Evolutionary conservation across 2,888 invertebrate species (phyloP).

Genomic region (Halictus quadricinctus): DNA sequence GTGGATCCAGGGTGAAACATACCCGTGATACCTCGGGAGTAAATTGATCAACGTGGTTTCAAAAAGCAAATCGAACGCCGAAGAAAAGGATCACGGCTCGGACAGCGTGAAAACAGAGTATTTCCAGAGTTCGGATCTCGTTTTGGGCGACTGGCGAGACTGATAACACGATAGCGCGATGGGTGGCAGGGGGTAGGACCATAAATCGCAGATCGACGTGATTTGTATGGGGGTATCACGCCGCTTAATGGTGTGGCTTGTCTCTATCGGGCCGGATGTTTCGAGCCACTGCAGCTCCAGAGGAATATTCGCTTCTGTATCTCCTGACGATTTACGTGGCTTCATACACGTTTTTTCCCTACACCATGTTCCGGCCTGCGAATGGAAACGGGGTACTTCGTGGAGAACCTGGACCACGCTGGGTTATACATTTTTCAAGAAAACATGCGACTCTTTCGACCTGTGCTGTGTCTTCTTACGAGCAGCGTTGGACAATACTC

Average conservation of each 20-base stretch:
- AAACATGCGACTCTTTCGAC: not conserved
- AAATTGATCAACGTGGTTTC: not conserved
- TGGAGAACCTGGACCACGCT: conserved; percentile 11
- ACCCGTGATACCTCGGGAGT: not conserved
- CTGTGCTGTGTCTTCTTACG: not conserved
- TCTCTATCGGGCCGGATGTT: conserved; percentile 71
- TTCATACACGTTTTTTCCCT: conserved; percentile 51
- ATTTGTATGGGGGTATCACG: conserved; percentile 76
- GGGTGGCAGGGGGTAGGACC: conserved; percentile 57
- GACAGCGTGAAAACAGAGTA: conserved; percentile 46
- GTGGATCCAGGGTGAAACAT: not conserved
- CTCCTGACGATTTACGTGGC: conserved; percentile 62
- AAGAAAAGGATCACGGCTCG: conserved; percentile 38
- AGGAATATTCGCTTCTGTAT: conserved; percentile 63
- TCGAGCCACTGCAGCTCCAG: conserved; percentile 53
- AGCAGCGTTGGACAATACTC: not conserved
- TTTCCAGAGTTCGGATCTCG: conserved; percentile 63
- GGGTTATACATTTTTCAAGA: conserved; percentile 14
- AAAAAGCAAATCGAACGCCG: not conserved
- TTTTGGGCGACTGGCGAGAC: conserved; percentile 57
- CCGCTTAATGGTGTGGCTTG: conserved; percentile 75
- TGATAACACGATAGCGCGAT: conserved; percentile 75
- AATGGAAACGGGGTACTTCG: conserved; percentile 30
- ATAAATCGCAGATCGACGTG: conserved; percentile 77
- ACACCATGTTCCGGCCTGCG: not conserved